Conservation (phyloP, 2,113 vertebrate genomes). For the Solenodon paradoxus region DNA sequence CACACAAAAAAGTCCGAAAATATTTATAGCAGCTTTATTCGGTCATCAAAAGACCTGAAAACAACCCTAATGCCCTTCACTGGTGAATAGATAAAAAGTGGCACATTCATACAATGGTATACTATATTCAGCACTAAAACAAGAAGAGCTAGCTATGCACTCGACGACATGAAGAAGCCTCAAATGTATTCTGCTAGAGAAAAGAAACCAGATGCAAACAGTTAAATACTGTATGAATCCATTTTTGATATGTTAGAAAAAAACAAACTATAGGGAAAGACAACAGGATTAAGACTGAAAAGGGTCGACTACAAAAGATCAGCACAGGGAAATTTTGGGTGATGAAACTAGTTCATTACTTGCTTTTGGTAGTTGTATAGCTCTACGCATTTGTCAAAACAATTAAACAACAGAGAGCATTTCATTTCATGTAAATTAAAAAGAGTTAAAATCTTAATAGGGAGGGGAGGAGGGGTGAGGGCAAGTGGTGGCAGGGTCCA, state of each 20-base stretch:
- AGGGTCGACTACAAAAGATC: not conserved
- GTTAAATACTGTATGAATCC: not conserved
- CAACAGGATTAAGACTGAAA: not conserved
- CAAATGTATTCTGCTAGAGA: not conserved
- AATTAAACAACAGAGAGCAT: not conserved
- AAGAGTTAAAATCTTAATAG: not conserved
- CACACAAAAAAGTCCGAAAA: conserved; percentile 9
- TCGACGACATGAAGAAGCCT: not conserved
- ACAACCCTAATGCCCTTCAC: conserved; percentile 1
- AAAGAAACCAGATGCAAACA: conserved; percentile 20
- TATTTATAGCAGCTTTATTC: conserved; percentile 3
- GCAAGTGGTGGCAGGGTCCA: too few relatives aligned
- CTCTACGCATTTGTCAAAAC: not conserved
- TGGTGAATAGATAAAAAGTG: not conserved
- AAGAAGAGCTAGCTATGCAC: not conserved
- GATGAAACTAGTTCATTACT: not conserved
- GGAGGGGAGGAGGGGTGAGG: too few relatives aligned
- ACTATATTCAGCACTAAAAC: not conserved
- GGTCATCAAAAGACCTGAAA: conserved; percentile 14
- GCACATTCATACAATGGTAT: not conserved
- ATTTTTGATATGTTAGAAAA: not conserved
- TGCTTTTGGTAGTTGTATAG: not conserved
- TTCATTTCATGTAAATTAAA: conserved; percentile 33
- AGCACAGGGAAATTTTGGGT: not conserved
- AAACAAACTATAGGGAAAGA: not conserved